Conservation (phyloP, 2,113 vertebrate genomes). For the Onychorhynchus coronatus region DNA sequence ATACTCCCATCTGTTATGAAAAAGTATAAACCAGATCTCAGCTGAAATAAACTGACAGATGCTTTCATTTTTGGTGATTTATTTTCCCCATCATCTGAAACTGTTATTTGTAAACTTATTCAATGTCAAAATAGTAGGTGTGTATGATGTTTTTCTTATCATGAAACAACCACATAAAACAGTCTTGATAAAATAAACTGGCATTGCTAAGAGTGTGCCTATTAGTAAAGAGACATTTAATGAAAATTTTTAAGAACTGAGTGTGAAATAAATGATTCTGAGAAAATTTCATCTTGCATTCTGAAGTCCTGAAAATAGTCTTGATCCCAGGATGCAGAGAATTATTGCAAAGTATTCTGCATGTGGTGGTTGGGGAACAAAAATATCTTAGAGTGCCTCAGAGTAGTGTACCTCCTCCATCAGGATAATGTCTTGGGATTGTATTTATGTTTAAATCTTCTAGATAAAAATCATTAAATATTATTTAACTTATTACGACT, state of each 20-base stretch:
- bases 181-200: background rate
- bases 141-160: background rate
- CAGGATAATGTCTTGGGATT: background rate
- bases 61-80: background rate
- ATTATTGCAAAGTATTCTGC: background rate
- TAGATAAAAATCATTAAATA: background rate
- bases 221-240: background rate
- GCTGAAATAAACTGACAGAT: background rate
- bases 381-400: background rate
- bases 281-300: background rate
- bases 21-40: background rate
- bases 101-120: background rate
- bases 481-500: background rate
- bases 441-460: background rate
- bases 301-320: background rate
- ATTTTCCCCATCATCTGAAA: background rate
- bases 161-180: background rate
- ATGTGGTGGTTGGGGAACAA: background rate
- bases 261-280: background rate
- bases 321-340: background rate
- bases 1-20: background rate
- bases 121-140: background rate
- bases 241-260: background rate
- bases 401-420: background rate
- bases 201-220: background rate